Conservation (phyloP, 2,797 vertebrate species). For the Hyperoplus lanceolatus region DNA sequence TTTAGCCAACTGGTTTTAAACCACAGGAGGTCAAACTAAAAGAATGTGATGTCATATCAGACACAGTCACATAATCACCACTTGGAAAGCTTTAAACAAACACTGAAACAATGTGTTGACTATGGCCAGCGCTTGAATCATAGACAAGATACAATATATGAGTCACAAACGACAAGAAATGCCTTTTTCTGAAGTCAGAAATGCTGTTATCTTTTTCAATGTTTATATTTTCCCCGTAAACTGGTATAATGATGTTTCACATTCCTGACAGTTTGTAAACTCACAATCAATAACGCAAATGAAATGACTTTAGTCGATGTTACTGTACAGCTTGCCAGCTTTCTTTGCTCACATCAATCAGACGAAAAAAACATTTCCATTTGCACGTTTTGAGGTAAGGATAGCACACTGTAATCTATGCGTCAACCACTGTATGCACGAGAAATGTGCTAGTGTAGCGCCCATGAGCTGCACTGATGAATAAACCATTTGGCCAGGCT, state of each 20-base stretch:
- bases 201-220: constrained; percentile 29
- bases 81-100: constrained; percentile 50
- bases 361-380: constrained; percentile 57
- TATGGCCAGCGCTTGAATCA: constrained; percentile 17
- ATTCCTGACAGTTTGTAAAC: constrained; percentile 44
- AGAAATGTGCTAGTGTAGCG: constrained; percentile 65
- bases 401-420: constrained; percentile 74
- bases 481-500: constrained; percentile 80
- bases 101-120: constrained; percentile 16
- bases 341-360: constrained; percentile 50
- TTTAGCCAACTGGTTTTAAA: constrained; percentile 44
- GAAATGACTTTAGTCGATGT: constrained; percentile 12
- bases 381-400: constrained; percentile 48
- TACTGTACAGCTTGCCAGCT: constrained; percentile 16
- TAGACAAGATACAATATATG: constrained; percentile 37
- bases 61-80: constrained; percentile 33
- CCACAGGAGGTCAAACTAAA: constrained; percentile 11
- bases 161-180: constrained; percentile 27
- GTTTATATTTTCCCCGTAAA: constrained; percentile 27
- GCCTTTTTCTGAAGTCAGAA: constrained; percentile 15
- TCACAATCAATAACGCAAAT: constrained; percentile 49
- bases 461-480: constrained; percentile 75
- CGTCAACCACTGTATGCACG: constrained; percentile 58
- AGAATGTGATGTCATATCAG: constrained; percentile 34
- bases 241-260: constrained; percentile 10